Evolutionary conservation across 2,113 vertebrate species (phyloP).

Genomic region (Phaetusa simplex): DNA sequence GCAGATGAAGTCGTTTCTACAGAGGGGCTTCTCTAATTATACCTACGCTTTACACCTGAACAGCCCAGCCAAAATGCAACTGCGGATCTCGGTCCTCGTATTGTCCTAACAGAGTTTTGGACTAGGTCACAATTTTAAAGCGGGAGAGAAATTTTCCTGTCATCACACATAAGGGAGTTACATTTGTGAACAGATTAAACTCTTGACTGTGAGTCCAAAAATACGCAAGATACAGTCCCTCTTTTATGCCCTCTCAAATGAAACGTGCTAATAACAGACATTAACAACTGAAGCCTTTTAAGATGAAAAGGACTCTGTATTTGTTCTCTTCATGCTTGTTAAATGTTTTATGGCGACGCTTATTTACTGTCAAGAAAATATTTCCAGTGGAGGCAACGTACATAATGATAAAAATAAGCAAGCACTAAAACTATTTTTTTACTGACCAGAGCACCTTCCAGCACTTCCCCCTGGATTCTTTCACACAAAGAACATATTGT

Average conservation of each 20-base stretch:
- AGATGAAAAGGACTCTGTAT: slow-evolving; percentile 72
- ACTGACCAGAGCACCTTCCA: slow-evolving; percentile 79
- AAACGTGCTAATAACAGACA: slow-evolving; percentile 69
- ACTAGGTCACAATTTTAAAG: slow-evolving; percentile 7
- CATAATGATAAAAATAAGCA: slow-evolving; percentile 84
- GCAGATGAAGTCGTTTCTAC: not conserved
- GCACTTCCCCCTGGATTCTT: slow-evolving; percentile 90
- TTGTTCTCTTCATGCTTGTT: slow-evolving; percentile 79
- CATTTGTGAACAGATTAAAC: slow-evolving; percentile 26
- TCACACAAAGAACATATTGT: slow-evolving; percentile 96
- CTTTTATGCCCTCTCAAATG: slow-evolving; percentile 37
- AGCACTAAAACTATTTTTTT: slow-evolving; percentile 83
- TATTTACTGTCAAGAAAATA: slow-evolving; percentile 89
- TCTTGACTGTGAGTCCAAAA: slow-evolving; percentile 34
- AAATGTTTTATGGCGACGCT: slow-evolving; percentile 79
- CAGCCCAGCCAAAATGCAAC: not conserved
- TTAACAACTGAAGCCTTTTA: slow-evolving; percentile 63
- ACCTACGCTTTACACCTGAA: not conserved
- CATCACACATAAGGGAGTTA: not conserved
- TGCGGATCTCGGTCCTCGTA: rapidly evolving
- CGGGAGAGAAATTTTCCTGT: not conserved
- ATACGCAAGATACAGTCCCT: not conserved
- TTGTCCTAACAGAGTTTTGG: not conserved
- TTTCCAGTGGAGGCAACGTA: slow-evolving; percentile 83
- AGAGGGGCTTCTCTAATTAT: not conserved